Percentiles rank a stretch among this genome's conserved stretches.
Conservation (phyloP, 2,797 vertebrate species). For the Melanotaenia nigrans region DNA sequence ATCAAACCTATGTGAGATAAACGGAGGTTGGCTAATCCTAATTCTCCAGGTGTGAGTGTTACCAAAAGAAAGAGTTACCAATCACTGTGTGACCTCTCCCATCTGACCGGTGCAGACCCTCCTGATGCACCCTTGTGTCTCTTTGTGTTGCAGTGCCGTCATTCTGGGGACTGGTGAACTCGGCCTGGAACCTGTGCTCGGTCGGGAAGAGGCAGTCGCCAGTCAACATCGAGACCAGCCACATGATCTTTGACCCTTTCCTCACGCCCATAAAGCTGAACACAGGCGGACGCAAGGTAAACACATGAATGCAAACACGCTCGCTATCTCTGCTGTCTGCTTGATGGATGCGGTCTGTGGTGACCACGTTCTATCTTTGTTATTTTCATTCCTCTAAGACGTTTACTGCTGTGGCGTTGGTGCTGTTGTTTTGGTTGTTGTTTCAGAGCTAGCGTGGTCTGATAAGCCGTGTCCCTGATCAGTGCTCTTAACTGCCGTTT, state of each 20-base stretch:
- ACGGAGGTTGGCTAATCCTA: background rate
- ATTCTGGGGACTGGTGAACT: slow-evolving; percentile 99
- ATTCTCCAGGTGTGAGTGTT: background rate
- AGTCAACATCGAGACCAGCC: slow-evolving; percentile 98
- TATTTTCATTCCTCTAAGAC: background rate
- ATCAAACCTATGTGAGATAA: slow-evolving; percentile 30
- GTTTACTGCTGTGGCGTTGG: background rate
- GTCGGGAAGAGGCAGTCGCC: slow-evolving; percentile 98
- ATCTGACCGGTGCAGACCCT: slow-evolving; percentile 37
- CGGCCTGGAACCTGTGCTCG: slow-evolving; percentile 98
- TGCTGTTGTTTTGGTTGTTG: slow-evolving; percentile 22
- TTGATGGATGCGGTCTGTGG: slow-evolving; percentile 33
- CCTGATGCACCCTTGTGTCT: slow-evolving; percentile 21
- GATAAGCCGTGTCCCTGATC: slow-evolving; percentile 38
- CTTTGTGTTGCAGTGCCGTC: slow-evolving; percentile 89
- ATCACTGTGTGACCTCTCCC: background rate
- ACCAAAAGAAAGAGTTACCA: background rate
- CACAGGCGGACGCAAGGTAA: slow-evolving; percentile 97
- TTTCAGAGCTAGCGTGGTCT: slow-evolving; percentile 22
- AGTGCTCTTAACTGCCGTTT: slow-evolving; percentile 37
- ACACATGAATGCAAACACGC: slow-evolving; percentile 4
- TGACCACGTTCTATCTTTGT: background rate
- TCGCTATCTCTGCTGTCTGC: background rate
- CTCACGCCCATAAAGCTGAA: slow-evolving; percentile 95
- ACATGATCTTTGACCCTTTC: slow-evolving; percentile 99